Conservation (phyloP, 2,888 invertebrate genomes). For the Anagyrus pseudococci region DNA sequence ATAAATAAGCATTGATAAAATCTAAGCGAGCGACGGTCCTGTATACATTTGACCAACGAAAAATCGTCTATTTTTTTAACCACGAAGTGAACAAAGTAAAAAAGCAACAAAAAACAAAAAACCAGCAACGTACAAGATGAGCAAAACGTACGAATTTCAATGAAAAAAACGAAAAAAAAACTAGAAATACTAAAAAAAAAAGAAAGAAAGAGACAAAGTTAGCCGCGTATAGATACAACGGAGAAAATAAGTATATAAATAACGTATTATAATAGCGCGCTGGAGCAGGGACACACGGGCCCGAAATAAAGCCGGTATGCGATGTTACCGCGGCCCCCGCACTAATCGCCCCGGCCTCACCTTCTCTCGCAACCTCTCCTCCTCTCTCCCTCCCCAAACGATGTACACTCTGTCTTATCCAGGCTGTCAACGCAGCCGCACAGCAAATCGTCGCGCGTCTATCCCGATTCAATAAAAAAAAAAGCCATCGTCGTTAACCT, state of each 20-base stretch:
- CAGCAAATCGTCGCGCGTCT: no score
- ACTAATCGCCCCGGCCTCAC: constrained; percentile 37
- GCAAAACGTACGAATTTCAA: no score
- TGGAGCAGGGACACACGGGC: no score
- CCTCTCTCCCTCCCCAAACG: no score
- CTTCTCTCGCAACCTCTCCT: no score
- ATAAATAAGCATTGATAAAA: neutral
- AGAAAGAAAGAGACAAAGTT: constrained; percentile 1
- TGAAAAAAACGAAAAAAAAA: neutral
- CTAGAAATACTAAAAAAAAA: neutral
- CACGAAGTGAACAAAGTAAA: neutral
- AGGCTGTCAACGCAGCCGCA: no score
- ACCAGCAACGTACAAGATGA: neutral
- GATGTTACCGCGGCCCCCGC: constrained; percentile 37
- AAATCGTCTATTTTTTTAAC: constrained; percentile 30
- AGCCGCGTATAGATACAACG: no score
- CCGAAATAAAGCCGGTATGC: constrained; percentile 37
- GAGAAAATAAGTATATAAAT: no score
- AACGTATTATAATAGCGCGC: no score
- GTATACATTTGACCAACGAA: constrained; percentile 13
- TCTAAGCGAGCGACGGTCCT: constrained; percentile 20
- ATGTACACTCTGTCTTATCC: no score
- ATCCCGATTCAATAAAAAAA: no score
- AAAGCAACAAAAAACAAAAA: constrained; percentile 2
- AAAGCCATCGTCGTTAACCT: no score